Evolutionary conservation across 2,888 invertebrate species (phyloP).

Genomic region (Ligdia adustata): DNA sequence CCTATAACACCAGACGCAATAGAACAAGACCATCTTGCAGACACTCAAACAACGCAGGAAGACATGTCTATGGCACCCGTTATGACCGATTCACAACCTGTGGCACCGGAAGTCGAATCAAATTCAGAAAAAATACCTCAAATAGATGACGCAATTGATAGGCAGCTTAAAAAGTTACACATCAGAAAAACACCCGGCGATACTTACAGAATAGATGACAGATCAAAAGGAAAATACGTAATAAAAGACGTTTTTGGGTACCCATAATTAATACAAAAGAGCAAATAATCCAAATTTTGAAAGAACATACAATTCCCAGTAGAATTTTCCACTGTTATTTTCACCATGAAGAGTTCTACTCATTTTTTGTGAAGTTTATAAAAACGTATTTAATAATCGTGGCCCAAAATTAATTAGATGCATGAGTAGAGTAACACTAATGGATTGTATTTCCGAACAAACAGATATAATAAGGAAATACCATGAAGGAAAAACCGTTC

Average conservation of each 20-base stretch:
- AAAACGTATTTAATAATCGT: slow-evolving; percentile 5
- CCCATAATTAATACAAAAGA: slow-evolving; percentile 32
- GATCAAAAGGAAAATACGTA: slow-evolving; percentile 25
- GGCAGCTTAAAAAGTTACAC: neutral
- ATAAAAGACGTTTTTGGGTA: slow-evolving; percentile 27
- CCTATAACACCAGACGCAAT: too few species aligned
- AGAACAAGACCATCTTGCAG: too few species aligned
- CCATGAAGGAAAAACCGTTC: slow-evolving; percentile 18
- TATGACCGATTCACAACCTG: too few species aligned
- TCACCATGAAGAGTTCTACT: slow-evolving; percentile 21
- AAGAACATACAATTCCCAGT: slow-evolving; percentile 21
- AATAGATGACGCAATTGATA: too few species aligned
- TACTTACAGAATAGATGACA: neutral
- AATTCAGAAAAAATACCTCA: too few species aligned
- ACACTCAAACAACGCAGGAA: neutral
- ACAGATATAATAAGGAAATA: slow-evolving; percentile 13
- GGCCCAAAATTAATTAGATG: slow-evolving; percentile 14
- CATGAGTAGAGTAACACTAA: slow-evolving; percentile 10
- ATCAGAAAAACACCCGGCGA: neutral
- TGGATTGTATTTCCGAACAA: slow-evolving; percentile 4
- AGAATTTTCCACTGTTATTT: slow-evolving; percentile 22
- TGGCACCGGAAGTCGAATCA: too few species aligned
- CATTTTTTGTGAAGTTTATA: slow-evolving; percentile 9
- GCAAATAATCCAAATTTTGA: slow-evolving; percentile 29
- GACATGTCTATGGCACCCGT: neutral